phyloP scores from a whole-genome alignment of 2,888 invertebrate species.

The Molorchus minor region DNA sequence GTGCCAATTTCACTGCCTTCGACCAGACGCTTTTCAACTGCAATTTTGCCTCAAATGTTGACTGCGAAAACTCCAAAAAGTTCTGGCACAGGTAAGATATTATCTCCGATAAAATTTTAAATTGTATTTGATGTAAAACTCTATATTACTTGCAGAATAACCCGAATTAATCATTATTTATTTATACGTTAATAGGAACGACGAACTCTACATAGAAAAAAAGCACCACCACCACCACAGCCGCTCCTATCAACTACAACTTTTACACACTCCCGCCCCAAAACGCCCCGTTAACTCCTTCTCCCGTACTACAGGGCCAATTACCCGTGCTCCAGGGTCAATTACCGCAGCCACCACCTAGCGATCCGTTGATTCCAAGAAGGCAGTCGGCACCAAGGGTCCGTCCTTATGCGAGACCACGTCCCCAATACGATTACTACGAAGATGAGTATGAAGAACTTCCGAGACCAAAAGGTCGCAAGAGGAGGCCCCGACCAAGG shows the following conservation, averaged over 20 bases:
- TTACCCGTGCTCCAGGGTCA: too few relatives aligned
- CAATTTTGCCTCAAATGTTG: conserved; percentile 91
- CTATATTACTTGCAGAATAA: too few relatives aligned
- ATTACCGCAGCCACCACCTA: conserved; percentile 35
- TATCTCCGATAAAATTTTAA: conserved; percentile 3
- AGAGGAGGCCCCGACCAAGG: conserved; percentile 67
- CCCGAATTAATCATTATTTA: too few relatives aligned
- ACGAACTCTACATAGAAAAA: conserved; percentile 84
- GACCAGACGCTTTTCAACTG: conserved; percentile 95
- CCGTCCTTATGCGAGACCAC: conserved; percentile 66
- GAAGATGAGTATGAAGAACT: conserved; percentile 71
- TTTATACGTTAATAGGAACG: too few relatives aligned
- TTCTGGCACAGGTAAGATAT: conserved; percentile 81
- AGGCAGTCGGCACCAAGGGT: conserved; percentile 48
- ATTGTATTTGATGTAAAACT: too few relatives aligned
- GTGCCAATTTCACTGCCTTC: conserved; percentile 94
- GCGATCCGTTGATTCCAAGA: conserved; percentile 15
- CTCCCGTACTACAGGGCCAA: too few relatives aligned
- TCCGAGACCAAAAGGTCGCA: conserved; percentile 63
- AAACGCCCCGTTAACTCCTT: conserved; percentile 38
- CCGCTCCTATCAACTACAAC: conserved; percentile 64
- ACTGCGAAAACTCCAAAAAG: conserved; percentile 86
- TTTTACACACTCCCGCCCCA: conserved; percentile 50
- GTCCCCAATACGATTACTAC: conserved; percentile 76
- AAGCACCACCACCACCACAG: conserved; percentile 68